A percentile compares a stretch with the other conserved stretches of the same genome.
Evolutionary conservation across 2,113 vertebrate genomes (phyloP).

Genomic region (Antennarius striatus): DNA sequence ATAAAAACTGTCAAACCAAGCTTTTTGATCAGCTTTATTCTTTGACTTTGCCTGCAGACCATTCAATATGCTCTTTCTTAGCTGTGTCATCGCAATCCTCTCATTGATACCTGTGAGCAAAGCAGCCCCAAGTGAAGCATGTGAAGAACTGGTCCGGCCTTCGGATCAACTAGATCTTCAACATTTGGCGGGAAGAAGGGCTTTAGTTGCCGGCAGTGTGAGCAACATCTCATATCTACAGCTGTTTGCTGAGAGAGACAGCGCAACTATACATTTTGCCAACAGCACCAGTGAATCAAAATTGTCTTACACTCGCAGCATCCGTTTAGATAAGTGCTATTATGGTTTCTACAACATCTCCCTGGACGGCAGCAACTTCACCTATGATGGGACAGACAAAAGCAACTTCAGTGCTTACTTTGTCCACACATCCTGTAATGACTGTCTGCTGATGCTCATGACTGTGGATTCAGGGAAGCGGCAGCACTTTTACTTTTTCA

Average conservation of each 20-base stretch:
- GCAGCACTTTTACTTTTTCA: constrained; percentile 53
- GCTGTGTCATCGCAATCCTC: constrained; percentile 1
- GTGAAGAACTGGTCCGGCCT: constrained; percentile 35
- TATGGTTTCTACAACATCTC: constrained; percentile 28
- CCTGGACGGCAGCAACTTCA: constrained; percentile 46
- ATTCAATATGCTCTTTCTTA: constrained; percentile 40
- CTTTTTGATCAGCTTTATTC: neutral
- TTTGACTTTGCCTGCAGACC: neutral
- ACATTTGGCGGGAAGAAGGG: constrained; percentile 33
- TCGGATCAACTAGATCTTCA: neutral
- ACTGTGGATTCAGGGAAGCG: neutral
- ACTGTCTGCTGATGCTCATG: constrained; percentile 45
- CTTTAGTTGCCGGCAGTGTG: constrained; percentile 38
- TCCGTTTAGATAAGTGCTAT: neutral
- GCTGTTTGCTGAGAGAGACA: constrained; percentile 42
- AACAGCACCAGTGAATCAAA: constrained; percentile 9
- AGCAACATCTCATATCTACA: constrained; percentile 19
- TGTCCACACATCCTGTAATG: constrained; percentile 28
- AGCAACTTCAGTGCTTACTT: constrained; percentile 7
- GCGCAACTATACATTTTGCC: constrained; percentile 24
- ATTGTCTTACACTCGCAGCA: constrained; percentile 14
- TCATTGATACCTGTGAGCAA: constrained; percentile 18
- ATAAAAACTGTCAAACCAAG: neutral
- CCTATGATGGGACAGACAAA: constrained; percentile 25
- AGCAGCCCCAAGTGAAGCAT: constrained; percentile 33